These are phyloP conservation scores for Meta bourneti DNA, from an alignment of 2,888 invertebrate species.

Conservation along the genomic window DNA sequence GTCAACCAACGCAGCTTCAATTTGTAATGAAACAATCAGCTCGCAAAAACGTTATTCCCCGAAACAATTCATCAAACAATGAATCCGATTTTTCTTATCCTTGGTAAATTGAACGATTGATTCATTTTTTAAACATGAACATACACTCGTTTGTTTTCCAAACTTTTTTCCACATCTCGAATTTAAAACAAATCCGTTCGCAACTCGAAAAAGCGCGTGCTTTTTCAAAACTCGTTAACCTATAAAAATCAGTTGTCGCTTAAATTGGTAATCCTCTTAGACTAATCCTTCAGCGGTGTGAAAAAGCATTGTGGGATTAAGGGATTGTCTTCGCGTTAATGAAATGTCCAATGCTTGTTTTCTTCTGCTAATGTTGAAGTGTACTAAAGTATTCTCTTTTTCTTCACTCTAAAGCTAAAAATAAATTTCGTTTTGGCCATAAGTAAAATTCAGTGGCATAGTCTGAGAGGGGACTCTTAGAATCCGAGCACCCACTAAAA, in stretches of 20 bases:
- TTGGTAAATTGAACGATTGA: too few relatives aligned
- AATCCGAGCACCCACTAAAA: too few relatives aligned
- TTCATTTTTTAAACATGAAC: too few relatives aligned
- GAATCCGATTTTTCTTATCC: too few relatives aligned
- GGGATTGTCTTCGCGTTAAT: conserved; percentile 8
- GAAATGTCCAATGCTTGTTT: conserved; percentile 5
- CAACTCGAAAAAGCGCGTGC: neutral
- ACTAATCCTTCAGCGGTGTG: neutral
- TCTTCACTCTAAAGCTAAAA: neutral
- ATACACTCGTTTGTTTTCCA: neutral
- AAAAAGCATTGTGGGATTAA: neutral
- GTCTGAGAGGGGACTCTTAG: too few relatives aligned
- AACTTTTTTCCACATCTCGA: neutral
- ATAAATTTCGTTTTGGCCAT: neutral
- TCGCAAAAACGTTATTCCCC: too few relatives aligned
- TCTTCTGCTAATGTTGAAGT: neutral
- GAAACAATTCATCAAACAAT: too few relatives aligned
- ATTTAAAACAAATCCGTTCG: neutral
- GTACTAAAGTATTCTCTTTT: neutral
- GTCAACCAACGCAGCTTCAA: too few relatives aligned
- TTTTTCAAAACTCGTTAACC: neutral
- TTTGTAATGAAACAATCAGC: too few relatives aligned
- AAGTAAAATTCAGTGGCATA: too few relatives aligned
- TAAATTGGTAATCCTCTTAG: neutral
- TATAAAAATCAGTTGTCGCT: neutral